Evolutionary conservation across 2,888 invertebrate species (phyloP).

Genomic region (Pyralis farinalis): DNA sequence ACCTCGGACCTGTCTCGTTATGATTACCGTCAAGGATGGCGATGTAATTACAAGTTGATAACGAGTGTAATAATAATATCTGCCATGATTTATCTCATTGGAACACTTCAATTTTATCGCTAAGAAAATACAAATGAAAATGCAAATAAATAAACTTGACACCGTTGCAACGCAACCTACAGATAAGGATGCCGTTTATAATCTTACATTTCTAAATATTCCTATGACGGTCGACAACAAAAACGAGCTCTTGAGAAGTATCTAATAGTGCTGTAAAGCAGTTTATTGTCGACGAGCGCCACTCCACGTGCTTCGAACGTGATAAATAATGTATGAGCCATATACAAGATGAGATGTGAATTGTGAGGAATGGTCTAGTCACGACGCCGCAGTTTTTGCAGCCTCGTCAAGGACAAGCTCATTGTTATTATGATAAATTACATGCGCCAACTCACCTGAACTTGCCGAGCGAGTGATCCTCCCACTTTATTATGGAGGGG

Average conservation of each 20-base stretch:
- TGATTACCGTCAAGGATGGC: constrained; percentile 10
- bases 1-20: constrained; percentile 3
- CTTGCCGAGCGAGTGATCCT: constrained; percentile 90
- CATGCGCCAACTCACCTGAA: constrained; percentile 80
- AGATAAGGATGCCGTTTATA: constrained; percentile 7
- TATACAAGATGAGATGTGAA: constrained; percentile 30
- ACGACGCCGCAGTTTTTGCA: constrained; percentile 41
- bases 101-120: neutral
- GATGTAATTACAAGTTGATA: constrained; percentile 2
- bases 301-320: constrained; percentile 55
- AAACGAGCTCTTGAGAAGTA: constrained; percentile 26
- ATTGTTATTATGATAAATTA: constrained; percentile 11
- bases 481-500: constrained; percentile 93
- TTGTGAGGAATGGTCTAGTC: constrained; percentile 33
- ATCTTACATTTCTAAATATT: constrained; percentile 19
- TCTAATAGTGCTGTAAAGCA: constrained; percentile 45
- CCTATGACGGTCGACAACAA: constrained; percentile 34
- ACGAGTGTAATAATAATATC: constrained; percentile 4
- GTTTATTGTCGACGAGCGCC: constrained; percentile 42
- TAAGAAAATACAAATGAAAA: neutral
- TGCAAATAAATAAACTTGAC: constrained; percentile 19
- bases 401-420: constrained; percentile 11
- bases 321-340: constrained; percentile 54
- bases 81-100: constrained; percentile 2
- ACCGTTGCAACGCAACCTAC: constrained; percentile 19